Base-by-base conservation (phyloP, 2,888 invertebrate species). In the Diploptera punctata region DNA sequence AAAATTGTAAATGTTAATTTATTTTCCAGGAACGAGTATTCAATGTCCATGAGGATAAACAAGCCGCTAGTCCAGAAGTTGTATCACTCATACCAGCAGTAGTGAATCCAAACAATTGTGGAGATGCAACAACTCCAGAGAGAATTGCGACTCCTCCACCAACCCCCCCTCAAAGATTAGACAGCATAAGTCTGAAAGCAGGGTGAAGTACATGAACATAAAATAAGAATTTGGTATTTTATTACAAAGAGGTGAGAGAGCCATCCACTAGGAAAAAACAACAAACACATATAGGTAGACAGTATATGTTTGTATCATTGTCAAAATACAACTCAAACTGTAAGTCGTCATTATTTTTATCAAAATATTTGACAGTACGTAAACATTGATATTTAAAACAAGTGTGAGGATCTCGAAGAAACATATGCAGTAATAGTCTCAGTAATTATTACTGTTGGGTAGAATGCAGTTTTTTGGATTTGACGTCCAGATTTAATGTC, bases 31-130 rank as follows among this genome's bases (percentile, higher is more conserved):
- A 89, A 79, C 86, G 89, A 18, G 89, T 90, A 5, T 85, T 84
- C 76, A 84, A 85, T 62, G 78, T 79, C n/a, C 78, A 77, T 70
- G 77, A 78, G 57, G 78, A 79, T 47, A 77, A 71, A 65, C 73
- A 70, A 67, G 54, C 57, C 10, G 79, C 81, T 61, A 89, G 90
- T 80, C 89, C 91, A 19, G 91, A 91, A 82, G 89, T 90, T 71
- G 89, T 90, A 18, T 91, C 91, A 79, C 81, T 91, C 77, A 87
- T 91, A 76, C 89, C 90, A 18, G 87, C 89, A 18, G 87, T 89
- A 57, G 79, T 85, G 68, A 87, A 87, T 71, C 87, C 87, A 4
- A 85, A 84, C 79, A 87, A 87, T 3, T 29, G 33, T 10, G 86
- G 86, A 76, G 83, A 83, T 69, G 85, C 86, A 18, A 80, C 84